phyloP scores from a whole-genome alignment of 2,113 vertebrate genomes.

The Ornithorhynchus anatinus region DNA sequence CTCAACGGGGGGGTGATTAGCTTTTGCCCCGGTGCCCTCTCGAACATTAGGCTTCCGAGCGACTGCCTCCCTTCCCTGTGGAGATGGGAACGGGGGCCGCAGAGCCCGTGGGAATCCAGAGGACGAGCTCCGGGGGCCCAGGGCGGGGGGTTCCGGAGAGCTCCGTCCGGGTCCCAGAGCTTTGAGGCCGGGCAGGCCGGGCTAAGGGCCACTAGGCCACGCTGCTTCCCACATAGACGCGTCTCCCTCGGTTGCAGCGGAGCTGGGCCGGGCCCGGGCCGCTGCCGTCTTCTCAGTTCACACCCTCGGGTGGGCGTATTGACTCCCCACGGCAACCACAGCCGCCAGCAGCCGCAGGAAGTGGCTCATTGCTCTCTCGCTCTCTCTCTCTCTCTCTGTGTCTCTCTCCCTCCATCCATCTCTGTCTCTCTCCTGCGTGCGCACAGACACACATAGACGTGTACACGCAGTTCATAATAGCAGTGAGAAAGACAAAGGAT shows the following conservation, averaged over 20 bases:
- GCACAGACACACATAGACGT: neutral
- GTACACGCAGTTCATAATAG: neutral
- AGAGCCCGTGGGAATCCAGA: too few species aligned
- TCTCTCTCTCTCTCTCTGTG: neutral
- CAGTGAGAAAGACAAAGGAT: neutral
- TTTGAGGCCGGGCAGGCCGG: neutral
- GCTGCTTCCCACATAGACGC: too few species aligned
- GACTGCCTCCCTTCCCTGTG: too few species aligned
- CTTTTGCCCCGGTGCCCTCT: too few species aligned
- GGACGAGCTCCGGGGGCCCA: too few species aligned
- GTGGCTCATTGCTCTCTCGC: conserved; percentile 9
- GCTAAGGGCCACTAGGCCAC: accelerated
- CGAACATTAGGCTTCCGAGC: too few species aligned
- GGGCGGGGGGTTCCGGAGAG: too few species aligned
- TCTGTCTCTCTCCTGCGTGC: neutral
- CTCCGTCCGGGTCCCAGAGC: too few species aligned
- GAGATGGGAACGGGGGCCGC: too few species aligned
- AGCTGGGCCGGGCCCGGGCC: neutral
- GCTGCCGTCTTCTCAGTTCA: neutral
- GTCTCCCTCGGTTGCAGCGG: too few species aligned
- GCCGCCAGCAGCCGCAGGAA: conserved; percentile 3
- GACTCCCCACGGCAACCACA: neutral
- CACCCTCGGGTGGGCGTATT: neutral
- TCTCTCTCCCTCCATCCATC: neutral
- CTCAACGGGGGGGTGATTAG: too few species aligned